A percentile compares a stretch with the other conserved stretches of the same genome.
Evolutionary conservation across 2,797 vertebrate species (phyloP).

Genomic region (Mergus octosetaceus): DNA sequence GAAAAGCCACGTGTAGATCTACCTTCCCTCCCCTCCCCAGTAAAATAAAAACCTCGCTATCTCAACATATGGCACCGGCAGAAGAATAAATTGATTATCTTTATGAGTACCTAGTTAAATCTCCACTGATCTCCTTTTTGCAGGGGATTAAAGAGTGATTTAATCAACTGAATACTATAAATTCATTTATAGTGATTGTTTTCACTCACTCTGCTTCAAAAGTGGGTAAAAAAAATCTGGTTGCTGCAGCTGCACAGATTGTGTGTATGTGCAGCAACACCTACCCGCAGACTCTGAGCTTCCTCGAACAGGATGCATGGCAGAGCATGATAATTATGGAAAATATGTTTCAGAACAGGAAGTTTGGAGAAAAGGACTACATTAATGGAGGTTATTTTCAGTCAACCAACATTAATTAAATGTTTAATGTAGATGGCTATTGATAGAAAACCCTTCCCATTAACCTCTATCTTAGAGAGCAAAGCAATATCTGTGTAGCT

Average conservation of each 20-base stretch:
- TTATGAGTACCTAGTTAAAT: neutral
- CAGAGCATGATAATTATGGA: accelerated
- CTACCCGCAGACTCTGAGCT: neutral
- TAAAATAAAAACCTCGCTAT: accelerated
- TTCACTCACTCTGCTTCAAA: neutral
- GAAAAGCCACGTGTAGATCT: neutral
- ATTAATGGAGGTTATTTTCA: neutral
- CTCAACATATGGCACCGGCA: neutral
- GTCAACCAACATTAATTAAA: neutral
- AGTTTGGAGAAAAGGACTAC: neutral
- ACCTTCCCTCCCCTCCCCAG: neutral
- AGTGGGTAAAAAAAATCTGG: neutral
- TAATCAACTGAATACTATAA: neutral
- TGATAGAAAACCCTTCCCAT: neutral
- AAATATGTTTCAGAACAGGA: neutral
- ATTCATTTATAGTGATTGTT: constrained; percentile 2
- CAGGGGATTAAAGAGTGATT: neutral
- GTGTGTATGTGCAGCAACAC: neutral
- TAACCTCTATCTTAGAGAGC: neutral
- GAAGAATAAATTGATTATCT: neutral
- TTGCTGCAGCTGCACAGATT: neutral
- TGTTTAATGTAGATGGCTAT: neutral
- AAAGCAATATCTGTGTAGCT: neutral
- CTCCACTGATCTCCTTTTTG: neutral
- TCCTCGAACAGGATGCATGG: accelerated